These are phyloP conservation scores for Drosophila austrosaltans DNA, from an alignment of 2,888 invertebrate species.

Conservation along the genomic window DNA sequence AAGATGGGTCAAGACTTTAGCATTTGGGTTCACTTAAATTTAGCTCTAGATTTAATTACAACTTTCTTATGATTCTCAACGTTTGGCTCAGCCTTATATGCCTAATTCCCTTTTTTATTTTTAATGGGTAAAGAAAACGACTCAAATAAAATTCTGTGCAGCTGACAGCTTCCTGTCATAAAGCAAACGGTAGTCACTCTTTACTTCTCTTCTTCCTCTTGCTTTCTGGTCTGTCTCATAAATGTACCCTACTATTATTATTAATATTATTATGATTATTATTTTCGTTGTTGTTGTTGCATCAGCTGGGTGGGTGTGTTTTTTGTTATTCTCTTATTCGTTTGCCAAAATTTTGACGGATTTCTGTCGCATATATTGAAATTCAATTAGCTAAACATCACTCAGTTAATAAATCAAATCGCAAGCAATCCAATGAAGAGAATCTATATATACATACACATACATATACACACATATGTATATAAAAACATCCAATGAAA, in stretches of 20 bases:
- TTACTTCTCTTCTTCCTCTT: neutral
- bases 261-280: constrained; percentile 24
- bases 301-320: constrained; percentile 24
- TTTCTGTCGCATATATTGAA: constrained; percentile 59
- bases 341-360: constrained; percentile 45
- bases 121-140: neutral
- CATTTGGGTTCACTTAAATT: neutral
- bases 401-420: constrained; percentile 71
- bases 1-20: too few species aligned
- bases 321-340: neutral
- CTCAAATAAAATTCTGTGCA: constrained; percentile 31
- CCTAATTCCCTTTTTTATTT: neutral
- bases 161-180: constrained; percentile 76
- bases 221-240: constrained; percentile 22
- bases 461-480: neutral
- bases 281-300: neutral
- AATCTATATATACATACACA: neutral
- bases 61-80: neutral
- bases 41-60: neutral
- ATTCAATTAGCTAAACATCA: constrained; percentile 58
- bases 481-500: neutral
- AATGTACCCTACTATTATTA: constrained; percentile 28
- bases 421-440: constrained; percentile 26
- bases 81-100: neutral
- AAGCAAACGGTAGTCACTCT: constrained; percentile 52